These are phyloP conservation scores for Holocentrus rufus DNA, from an alignment of 2,797 vertebrate species.

Conservation along the genomic window DNA sequence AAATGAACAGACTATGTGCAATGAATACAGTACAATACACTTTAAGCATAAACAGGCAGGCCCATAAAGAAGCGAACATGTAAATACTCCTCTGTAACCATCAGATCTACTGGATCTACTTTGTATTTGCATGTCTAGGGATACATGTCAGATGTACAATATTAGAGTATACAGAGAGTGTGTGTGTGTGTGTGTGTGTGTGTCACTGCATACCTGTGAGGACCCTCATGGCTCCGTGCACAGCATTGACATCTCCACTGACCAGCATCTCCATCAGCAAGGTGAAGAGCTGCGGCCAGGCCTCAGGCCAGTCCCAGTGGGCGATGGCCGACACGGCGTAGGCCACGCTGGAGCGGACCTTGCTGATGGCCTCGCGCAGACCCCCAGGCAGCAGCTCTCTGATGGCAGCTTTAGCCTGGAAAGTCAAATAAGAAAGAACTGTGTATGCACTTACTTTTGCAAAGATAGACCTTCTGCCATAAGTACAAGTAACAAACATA, in stretches of 20 bases:
- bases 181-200: background rate
- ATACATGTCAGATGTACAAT: too few species aligned
- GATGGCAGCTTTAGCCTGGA: slow-evolving; percentile 95
- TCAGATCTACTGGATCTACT: background rate
- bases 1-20: background rate
- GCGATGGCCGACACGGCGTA: slow-evolving; percentile 97
- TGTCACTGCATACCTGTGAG: slow-evolving; percentile 87
- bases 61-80: background rate
- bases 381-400: slow-evolving; percentile 91
- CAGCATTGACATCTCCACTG: slow-evolving; percentile 93
- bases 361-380: slow-evolving; percentile 95
- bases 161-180: too few species aligned
- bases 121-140: background rate
- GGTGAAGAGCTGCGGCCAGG: slow-evolving; percentile 97
- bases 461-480: background rate
- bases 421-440: too few species aligned
- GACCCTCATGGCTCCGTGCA: slow-evolving; percentile 98
- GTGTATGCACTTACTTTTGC: background rate
- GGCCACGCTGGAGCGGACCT: slow-evolving; percentile 97
- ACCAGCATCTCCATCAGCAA: slow-evolving; percentile 99
- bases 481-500: background rate
- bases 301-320: slow-evolving; percentile 99
- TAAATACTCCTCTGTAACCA: background rate
- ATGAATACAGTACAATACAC: background rate
- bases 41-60: background rate